Evolutionary conservation across 2,888 invertebrate species (phyloP).

Genomic region (Metellina segmentata): DNA sequence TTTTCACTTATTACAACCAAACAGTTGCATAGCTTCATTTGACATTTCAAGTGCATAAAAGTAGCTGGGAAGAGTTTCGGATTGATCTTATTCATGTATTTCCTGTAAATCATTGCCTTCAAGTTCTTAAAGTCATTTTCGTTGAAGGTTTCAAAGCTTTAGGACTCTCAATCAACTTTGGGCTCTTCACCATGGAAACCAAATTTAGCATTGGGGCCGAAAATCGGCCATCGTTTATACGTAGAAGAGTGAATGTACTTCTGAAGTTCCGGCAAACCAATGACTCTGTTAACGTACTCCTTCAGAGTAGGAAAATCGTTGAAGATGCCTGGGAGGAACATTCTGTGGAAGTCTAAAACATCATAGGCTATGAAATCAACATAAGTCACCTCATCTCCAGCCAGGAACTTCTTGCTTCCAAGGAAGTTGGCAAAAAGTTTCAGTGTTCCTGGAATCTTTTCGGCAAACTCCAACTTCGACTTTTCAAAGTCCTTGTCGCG

Average conservation of each 20-base stretch:
- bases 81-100: too few relatives aligned
- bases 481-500: slow-evolving; percentile 2
- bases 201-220: slow-evolving; percentile 45
- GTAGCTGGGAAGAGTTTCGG: too few relatives aligned
- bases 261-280: slow-evolving; percentile 16
- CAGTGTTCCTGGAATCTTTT: background rate
- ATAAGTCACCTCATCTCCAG: slow-evolving; percentile 31
- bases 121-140: too few relatives aligned
- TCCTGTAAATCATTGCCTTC: too few relatives aligned
- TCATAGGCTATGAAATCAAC: slow-evolving; percentile 45
- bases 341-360: slow-evolving; percentile 19
- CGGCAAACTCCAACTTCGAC: background rate
- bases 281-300: background rate
- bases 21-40: too few relatives aligned
- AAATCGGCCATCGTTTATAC: slow-evolving; percentile 29
- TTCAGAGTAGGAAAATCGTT: slow-evolving; percentile 5
- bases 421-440: slow-evolving; percentile 35
- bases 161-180: background rate
- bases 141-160: background rate
- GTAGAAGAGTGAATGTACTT: slow-evolving; percentile 21
- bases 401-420: slow-evolving; percentile 21
- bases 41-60: too few relatives aligned
- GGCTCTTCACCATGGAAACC: slow-evolving; percentile 21
- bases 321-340: background rate
- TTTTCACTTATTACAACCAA: too few relatives aligned